Evolutionary conservation across 2,113 vertebrate genomes (phyloP), one percentile per base, ranked within the genome.

Genomic region (Procapra przewalskii): DNA sequence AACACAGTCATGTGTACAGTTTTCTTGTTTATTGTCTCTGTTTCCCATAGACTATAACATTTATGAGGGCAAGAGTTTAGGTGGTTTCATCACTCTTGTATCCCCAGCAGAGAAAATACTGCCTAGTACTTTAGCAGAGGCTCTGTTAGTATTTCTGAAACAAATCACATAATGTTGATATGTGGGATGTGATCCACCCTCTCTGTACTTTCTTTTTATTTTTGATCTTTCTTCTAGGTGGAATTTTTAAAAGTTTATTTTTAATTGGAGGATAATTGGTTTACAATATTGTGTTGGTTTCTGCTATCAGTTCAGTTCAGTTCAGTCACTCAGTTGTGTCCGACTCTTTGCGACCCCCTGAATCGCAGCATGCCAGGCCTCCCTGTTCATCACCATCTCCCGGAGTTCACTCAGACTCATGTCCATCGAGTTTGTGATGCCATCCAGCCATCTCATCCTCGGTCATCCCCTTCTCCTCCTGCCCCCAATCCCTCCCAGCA

Each of bases 91-190:
- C 8, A 95, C 16, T 77, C 11, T 81, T 88, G 29, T 93, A 29
- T 79, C 17, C 10, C 6, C 10, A 52, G 48, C 19, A 77, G 23
- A 59, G 27, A 92, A 92, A 94, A 91, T 7, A 77, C 17, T 96
- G 21, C 15, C 25, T 89, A 48, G 50, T n/a, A 71, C 81, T 92
- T 92, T 85, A 85, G 64, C 54, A 85, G 36, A n/a, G 55, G 36
- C 17, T 95, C 43, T 81, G 6, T 87, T 75, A 86, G 40, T 48
- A 71, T 92, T 97, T 95, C 57, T 97, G 79, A 77, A 80, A 48
- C 45, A 86, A 89, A 86, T 91, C 5, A 94, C 8, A 12, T 50
- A 43, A 23, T 96, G 62, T 13, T 88, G 36, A 25, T 96, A 52
- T 79, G n/a, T 67, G 59, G 40, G 54, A 64, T 50, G 9, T 64